Evolutionary conservation across 2,113 vertebrate genomes (phyloP), one percentile per base, ranked within the genome.

Genomic region (Malurus cyaneus): DNA sequence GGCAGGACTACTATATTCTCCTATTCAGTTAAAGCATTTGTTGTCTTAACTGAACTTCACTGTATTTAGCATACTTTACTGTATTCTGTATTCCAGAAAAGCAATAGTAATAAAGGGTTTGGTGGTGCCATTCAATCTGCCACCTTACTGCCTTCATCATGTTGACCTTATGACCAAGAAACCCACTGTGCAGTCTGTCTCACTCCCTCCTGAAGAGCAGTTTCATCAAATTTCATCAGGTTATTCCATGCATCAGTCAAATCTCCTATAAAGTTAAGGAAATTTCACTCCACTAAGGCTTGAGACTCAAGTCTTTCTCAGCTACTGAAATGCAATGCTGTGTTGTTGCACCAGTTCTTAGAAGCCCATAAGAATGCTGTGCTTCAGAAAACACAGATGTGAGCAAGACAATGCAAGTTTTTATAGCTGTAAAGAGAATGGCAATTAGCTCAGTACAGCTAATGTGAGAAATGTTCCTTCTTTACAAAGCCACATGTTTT

Each of bases 381-480:
- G 47, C 52, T 80, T 88, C 64, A 90, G 79, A 92, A 91, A 95
- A 62, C 66, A 77, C 60, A 85, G 66, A 85, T 73, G 61, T 80
- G 46, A 89, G 25, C 42, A 89, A 85, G 74, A 80, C 36, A 67
- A 64, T 77, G 4, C 10, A 42, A 47, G 53, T 23, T 80, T 82
- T 82, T 77, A 41, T 18, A 73, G 59, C 28, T 61, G 19, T 56
- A 86, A 88, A 39, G 39, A 64, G 20, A 86, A 70, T 36, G 18
- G 34, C 1, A 28, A 69, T 67, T 80, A 92, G 23, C 20, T 78
- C 41, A 36, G 78, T 32, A 65, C 53, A 69, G 32, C 64, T 84
- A 78, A 54, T 16, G n/a, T 47, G 47, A 36, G 59, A 92, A 88
- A 73, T 18, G 6, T 47, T 89, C 54, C 24, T 39, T 70, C 62